These are phyloP conservation scores for Zalophus californianus DNA, from an alignment of 2,797 vertebrate genomes.

Conservation along the genomic window DNA sequence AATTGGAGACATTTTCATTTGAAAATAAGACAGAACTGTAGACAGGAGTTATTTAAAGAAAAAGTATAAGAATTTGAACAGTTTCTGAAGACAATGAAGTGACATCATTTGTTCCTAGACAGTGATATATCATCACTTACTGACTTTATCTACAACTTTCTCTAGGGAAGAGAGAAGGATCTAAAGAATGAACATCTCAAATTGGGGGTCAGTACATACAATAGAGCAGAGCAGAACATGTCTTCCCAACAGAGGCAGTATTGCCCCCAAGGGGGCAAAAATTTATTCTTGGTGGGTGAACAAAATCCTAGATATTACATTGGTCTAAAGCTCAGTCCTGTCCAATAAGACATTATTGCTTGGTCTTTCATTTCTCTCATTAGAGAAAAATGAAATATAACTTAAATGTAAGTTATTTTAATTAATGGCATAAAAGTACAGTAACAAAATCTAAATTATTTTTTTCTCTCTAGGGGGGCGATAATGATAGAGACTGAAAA, in stretches of 20 bases:
- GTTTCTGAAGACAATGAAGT: neutral
- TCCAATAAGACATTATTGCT: neutral
- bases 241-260: neutral
- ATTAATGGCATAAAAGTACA: neutral
- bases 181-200: neutral
- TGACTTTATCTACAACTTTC: neutral
- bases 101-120: neutral
- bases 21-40: conserved; percentile 14
- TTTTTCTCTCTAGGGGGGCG: neutral
- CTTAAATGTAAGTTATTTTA: conserved; percentile 25
- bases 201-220: neutral
- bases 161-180: neutral
- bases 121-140: neutral
- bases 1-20: neutral
- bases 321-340: neutral
- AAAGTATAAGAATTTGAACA: neutral
- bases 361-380: neutral
- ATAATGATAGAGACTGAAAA: neutral
- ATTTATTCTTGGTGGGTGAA: neutral
- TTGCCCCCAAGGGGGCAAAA: neutral
- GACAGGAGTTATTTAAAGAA: neutral
- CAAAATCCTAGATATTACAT: neutral
- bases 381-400: neutral
- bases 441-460: neutral
- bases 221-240: neutral